Percentiles rank a stretch among this genome's conserved stretches.
phyloP scores from a whole-genome alignment of 1,140 invertebrate species.

The Drosophila paulistorum region DNA sequence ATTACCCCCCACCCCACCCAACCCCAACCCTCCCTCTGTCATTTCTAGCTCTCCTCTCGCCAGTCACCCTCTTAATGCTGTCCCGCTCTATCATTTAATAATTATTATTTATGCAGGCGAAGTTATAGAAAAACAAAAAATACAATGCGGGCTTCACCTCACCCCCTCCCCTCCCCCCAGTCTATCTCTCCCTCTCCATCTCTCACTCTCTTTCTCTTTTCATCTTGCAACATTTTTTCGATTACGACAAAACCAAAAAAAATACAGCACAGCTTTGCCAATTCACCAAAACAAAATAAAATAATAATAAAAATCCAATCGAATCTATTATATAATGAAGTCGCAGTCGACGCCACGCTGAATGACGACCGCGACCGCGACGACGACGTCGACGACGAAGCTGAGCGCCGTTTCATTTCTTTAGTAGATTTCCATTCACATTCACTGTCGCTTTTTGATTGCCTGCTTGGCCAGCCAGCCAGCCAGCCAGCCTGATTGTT shows the following conservation, averaged over 20 bases:
- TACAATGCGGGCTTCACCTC: constrained; percentile 15
- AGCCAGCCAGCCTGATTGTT: constrained; percentile 16
- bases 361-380: constrained; percentile 14
- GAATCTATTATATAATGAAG: constrained; percentile 80
- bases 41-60: no score
- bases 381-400: no score
- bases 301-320: constrained; percentile 58
- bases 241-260: constrained; percentile 16
- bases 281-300: constrained; percentile 42
- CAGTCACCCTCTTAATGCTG: background rate
- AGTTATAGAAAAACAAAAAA: constrained; percentile 7
- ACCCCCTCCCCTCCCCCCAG: background rate
- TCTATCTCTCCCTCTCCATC: no score
- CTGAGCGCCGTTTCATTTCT: constrained; percentile 43
- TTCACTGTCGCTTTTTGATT: constrained; percentile 79
- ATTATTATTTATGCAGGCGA: constrained; percentile 25
- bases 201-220: background rate
- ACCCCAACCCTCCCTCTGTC: no score
- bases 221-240: constrained; percentile 37
- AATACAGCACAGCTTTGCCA: constrained; percentile 46
- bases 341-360: constrained; percentile 48
- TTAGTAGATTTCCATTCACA: constrained; percentile 80
- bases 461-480: constrained; percentile 31
- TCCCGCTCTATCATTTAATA: constrained; percentile 6
- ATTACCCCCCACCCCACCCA: no score